Base-by-base conservation (phyloP, 2,113 vertebrate species). In the Rhombomys opimus region DNA sequence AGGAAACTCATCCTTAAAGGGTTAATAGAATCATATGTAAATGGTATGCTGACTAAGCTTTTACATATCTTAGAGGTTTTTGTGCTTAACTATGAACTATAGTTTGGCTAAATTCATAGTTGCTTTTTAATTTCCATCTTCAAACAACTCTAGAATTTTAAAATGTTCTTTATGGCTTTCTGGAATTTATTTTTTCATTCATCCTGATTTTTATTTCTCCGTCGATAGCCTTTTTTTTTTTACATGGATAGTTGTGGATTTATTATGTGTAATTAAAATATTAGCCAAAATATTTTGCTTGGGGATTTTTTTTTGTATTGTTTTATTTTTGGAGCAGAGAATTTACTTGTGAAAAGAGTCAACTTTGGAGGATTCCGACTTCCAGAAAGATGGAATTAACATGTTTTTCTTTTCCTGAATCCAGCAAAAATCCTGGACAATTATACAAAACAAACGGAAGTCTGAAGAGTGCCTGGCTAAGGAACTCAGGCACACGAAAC, bases 161-260 rank as follows among this genome's bases (percentile, higher is more conserved):
- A 78, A 77, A 52, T 78, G 77, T 1, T 59, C 92, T 82, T 92
- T 88, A 75, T 65, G 76, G 20, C 75, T 92, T 67, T 67, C 76
- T 82, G 46, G 57, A n/a, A 82, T 41, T 87, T 11, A n/a, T 65
- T 80, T 65, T 50, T 91, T 91, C 18, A 41, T 87, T 95, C 70
- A 81, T 35, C 9, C 35, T 63, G 9, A 72, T 54, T 95, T 95
- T 87, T 88, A 72, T 75, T 95, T 30, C 41, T 75, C 92, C 63
- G 18, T 65, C 73, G 46, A 82, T 75, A 88, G 57, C 11, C 2
- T 72, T 73, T 54, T 9, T 17, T 67, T 77, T 72, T 9, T 38
- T 46, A 57, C 46, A 65, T 82, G 46, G 27, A 67, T 81, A 17
- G 14, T 57, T 67, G 5, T 75, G 65, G 67, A 82, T 67, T 75